Percentiles rank a stretch among this genome's conserved stretches.
Evolutionary conservation across 2,888 invertebrate genomes (phyloP).

Genomic region (Idaea biselata): DNA sequence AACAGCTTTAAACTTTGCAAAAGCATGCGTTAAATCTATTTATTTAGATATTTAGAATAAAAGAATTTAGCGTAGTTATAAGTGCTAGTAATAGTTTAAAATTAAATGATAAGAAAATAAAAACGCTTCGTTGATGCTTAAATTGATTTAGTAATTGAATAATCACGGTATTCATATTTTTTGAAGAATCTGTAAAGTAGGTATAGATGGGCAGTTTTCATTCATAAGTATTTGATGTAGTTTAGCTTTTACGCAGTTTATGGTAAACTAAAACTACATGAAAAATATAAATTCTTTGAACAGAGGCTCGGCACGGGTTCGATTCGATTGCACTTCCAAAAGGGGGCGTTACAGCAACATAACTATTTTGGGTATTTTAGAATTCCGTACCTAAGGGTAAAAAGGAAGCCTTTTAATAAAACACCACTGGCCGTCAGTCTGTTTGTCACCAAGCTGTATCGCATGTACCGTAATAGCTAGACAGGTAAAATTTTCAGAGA

Average conservation of each 20-base stretch:
- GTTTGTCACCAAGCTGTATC: too few species aligned
- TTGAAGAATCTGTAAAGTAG: constrained; percentile 42
- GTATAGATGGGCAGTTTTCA: constrained; percentile 21
- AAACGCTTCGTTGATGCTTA: constrained; percentile 14
- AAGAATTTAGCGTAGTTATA: background rate
- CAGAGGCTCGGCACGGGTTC: background rate
- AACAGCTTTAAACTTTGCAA: background rate
- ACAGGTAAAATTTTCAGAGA: too few species aligned
- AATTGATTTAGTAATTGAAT: constrained; percentile 25
- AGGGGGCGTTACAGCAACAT: background rate
- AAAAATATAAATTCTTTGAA: background rate
- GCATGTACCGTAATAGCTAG: too few species aligned
- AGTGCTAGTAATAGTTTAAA: background rate
- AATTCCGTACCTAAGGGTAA: too few species aligned
- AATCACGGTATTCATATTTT: constrained; percentile 76
- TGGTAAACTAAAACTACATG: background rate
- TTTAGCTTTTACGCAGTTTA: constrained; percentile 24
- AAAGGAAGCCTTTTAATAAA: too few species aligned
- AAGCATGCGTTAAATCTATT: background rate
- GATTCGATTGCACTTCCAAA: background rate
- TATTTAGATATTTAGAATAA: background rate
- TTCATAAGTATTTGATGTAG: constrained; percentile 30
- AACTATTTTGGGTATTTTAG: background rate
- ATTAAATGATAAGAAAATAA: background rate
- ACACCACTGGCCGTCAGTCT: too few species aligned